Evolutionary conservation across 2,113 vertebrate genomes (phyloP).

Genomic region (Rhinolophus ferrumequinum): DNA sequence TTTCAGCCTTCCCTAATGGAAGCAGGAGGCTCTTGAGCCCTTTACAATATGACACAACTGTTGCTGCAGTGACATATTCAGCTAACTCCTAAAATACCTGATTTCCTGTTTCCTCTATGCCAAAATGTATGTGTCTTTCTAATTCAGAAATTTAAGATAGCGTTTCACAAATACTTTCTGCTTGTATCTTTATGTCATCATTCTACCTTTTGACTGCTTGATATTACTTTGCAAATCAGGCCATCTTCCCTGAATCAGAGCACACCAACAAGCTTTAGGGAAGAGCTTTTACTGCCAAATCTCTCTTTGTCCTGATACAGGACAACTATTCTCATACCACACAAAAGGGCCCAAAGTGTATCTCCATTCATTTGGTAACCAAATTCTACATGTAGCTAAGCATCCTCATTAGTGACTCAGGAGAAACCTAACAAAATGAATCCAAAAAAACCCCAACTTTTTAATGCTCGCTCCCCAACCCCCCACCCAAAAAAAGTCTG

Average conservation of each 20-base stretch:
- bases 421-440: background rate
- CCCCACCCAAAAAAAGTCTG: background rate
- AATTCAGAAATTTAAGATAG: background rate
- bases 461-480: background rate
- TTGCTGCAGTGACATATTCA: background rate
- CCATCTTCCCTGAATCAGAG: background rate
- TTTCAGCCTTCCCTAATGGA: conserved; percentile 54
- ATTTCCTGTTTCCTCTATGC: background rate
- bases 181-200: background rate
- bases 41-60: background rate
- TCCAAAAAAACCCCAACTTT: background rate
- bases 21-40: conserved; percentile 50
- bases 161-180: conserved; percentile 7
- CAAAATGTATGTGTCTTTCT: background rate
- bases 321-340: background rate
- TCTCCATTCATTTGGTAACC: background rate
- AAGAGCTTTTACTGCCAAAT: background rate
- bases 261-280: background rate
- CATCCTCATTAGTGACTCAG: background rate
- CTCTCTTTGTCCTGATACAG: background rate
- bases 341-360: background rate
- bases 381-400: background rate
- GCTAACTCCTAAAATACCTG: background rate
- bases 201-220: background rate
- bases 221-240: background rate